Evolutionary conservation across 2,113 vertebrate genomes (phyloP), one percentile per base, ranked within the genome.

Genomic region (Amblyornis subalaris): DNA sequence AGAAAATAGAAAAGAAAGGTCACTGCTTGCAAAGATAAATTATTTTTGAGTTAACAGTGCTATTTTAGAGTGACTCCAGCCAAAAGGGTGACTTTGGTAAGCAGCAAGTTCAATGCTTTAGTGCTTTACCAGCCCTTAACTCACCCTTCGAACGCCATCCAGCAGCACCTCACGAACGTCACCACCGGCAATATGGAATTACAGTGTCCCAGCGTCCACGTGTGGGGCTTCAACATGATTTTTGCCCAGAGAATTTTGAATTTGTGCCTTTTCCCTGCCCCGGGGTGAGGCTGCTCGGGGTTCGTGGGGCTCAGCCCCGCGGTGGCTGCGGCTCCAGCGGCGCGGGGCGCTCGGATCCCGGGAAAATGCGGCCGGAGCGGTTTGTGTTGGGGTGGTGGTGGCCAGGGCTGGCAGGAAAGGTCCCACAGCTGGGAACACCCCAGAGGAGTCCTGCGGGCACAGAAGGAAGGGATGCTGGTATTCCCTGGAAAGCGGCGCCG

Each of bases 281-380:
- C 4, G 2, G 4, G 3, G 38, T 0, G 45, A 50, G 38, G 66
- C 16, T 1, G 4, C 53, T 81, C 48, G 1, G 9, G 36, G 13
- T 33, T 47, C 44, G 7, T n/a, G 0, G 0, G 22, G 55, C 73
- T 31, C 26, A 71, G 65, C 0, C 0, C 1, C 1, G 0, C 0
- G 0, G 13, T 2, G 23, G n/a, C 55, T 65, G 23, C 6, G 5
- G 35, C 44, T 29, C 9, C 44, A 38, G 38, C 1, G 4, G 35
- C 28, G 8, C 0, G 1, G 44, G 42, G 18, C 21, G 21, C 31
- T 69, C 69, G 13, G 20, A 53, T 36, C 28, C 36, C 0, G 1
- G 65, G 19, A 60, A 79, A 23, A 25, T 0, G 0, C 11, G 60
- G 62, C 72, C 65, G 53, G 57, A 67, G 29, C 0, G 1, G 9